Evolutionary conservation across 2,113 vertebrate species (phyloP).

Genomic region (Proterorhinus semilunaris): DNA sequence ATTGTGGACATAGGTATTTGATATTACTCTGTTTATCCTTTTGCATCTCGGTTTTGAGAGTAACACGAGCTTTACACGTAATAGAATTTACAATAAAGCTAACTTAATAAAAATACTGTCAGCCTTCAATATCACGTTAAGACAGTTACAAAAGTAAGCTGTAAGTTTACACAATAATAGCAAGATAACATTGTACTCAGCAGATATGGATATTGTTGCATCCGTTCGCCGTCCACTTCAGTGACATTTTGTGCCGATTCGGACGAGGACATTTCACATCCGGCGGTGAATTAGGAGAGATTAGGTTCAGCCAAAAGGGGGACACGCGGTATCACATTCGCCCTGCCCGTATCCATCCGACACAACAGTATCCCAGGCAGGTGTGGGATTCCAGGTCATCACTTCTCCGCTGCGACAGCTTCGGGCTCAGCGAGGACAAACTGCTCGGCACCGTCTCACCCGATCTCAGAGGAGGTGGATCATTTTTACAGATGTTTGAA

Average conservation of each 20-base stretch:
- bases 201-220: neutral
- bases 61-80: too few relatives aligned
- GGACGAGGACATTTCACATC: neutral
- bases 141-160: neutral
- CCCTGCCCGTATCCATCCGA: neutral
- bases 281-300: conserved; percentile 1
- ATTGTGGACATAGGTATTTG: too few relatives aligned
- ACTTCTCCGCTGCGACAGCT: neutral
- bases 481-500: neutral
- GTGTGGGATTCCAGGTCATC: neutral
- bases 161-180: neutral
- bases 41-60: too few relatives aligned
- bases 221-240: neutral
- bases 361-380: neutral
- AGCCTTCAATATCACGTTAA: too few relatives aligned
- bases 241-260: neutral
- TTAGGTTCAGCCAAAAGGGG: neutral
- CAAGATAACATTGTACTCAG: neutral
- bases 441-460: neutral
- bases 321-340: neutral
- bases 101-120: too few relatives aligned
- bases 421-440: neutral
- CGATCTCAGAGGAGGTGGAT: neutral
- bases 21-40: too few relatives aligned
- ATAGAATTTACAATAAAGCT: too few relatives aligned